phyloP scores from a whole-genome alignment of 1,140 invertebrate species.

The Phortica variegata region DNA sequence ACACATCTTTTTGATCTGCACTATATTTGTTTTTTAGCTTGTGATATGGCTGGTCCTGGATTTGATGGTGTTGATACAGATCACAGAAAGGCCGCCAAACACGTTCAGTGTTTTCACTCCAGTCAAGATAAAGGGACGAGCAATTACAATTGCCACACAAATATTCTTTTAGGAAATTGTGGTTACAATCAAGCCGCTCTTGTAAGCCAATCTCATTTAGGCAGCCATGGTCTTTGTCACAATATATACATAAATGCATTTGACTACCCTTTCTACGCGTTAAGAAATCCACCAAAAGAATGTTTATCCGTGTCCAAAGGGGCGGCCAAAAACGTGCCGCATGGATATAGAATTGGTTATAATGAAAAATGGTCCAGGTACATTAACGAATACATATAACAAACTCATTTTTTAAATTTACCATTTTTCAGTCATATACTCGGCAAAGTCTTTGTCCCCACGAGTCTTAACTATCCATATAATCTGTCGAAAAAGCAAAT shows the following conservation, averaged over 20 bases:
- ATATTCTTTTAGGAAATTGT: constrained; percentile 47
- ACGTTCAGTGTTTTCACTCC: constrained; percentile 53
- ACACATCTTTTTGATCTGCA: too few species aligned
- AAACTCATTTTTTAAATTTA: not conserved
- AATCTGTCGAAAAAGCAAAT: constrained; percentile 47
- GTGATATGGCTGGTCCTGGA: constrained; percentile 54
- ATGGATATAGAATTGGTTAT: constrained; percentile 42
- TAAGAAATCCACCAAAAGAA: constrained; percentile 27
- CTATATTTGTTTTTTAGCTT: constrained; percentile 25
- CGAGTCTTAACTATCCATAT: constrained; percentile 46
- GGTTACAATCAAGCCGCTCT: constrained; percentile 43
- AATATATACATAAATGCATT: constrained; percentile 52
- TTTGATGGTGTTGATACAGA: constrained; percentile 43
- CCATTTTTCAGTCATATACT: constrained; percentile 25
- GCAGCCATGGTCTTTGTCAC: constrained; percentile 51
- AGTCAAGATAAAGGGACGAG: constrained; percentile 49
- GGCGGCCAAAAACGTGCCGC: constrained; percentile 27
- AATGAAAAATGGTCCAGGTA: constrained; percentile 43
- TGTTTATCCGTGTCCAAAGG: constrained; percentile 25
- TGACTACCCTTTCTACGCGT: constrained; percentile 47
- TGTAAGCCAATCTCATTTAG: constrained; percentile 34
- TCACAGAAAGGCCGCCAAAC: constrained; percentile 37
- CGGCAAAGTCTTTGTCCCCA: constrained; percentile 44
- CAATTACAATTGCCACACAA: constrained; percentile 44
- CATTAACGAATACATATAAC: not conserved